These are phyloP conservation scores for Keiferia lycopersicella DNA, from an alignment of 2,888 invertebrate species.

Conservation along the genomic window DNA sequence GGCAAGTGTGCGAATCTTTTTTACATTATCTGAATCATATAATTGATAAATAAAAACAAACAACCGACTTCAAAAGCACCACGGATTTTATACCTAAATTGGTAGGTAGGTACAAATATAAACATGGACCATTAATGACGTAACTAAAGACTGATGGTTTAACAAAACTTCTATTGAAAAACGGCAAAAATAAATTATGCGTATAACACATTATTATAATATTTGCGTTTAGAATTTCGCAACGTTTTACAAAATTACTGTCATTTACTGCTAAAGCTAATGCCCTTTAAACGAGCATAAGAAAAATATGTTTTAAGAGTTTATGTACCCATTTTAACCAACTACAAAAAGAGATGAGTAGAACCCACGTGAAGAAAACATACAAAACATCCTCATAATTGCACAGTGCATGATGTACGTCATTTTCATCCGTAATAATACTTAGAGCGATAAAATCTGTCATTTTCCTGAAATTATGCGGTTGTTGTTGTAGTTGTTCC, in stretches of 20 bases:
- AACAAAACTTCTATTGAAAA: too few species aligned
- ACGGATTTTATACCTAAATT: too few species aligned
- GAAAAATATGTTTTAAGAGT: not conserved
- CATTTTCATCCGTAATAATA: constrained; percentile 2
- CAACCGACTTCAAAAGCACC: not conserved
- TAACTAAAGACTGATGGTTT: too few species aligned
- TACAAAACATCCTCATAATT: constrained; percentile 2
- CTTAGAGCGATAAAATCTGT: constrained; percentile 25
- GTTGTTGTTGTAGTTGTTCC: not conserved
- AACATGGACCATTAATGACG: too few species aligned
- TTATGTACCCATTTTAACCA: not conserved
- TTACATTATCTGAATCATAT: not conserved
- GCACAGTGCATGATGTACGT: not conserved
- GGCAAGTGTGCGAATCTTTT: not conserved
- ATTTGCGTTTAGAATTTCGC: not conserved
- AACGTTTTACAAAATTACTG: not conserved
- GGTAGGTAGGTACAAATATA: too few species aligned
- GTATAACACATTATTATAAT: not conserved
- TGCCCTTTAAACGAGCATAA: not conserved
- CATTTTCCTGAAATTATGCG: constrained; percentile 23
- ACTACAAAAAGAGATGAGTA: too few species aligned
- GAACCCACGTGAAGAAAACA: not conserved
- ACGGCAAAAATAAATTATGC: too few species aligned
- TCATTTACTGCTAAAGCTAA: not conserved
- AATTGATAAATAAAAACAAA: not conserved